Conservation (phyloP, 2,888 invertebrate genomes). For the Mellilla xanthometata region DNA sequence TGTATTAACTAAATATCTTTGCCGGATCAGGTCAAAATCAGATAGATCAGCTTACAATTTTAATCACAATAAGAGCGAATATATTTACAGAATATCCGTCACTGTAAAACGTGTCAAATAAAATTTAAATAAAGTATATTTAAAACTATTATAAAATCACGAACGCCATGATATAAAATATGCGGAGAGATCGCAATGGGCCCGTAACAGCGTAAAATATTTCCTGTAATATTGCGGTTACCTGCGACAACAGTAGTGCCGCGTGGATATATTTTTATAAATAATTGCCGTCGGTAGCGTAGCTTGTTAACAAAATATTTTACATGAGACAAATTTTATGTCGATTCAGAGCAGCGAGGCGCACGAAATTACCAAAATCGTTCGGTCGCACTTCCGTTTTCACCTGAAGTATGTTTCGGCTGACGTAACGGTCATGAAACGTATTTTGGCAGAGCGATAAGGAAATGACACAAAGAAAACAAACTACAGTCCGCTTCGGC, state of each 20-base stretch:
- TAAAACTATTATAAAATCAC: constrained; percentile 46
- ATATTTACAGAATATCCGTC: constrained; percentile 13
- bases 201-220: constrained; percentile 60
- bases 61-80: too few species aligned
- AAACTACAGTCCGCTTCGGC: constrained; percentile 74
- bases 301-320: constrained; percentile 19
- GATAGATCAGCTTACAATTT: too few species aligned
- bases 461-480: constrained; percentile 82
- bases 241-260: constrained; percentile 61
- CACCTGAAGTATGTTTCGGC: constrained; percentile 76
- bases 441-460: constrained; percentile 82
- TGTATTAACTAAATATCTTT: constrained; percentile 3
- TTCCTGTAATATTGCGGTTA: constrained; percentile 65
- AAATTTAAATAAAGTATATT: constrained; percentile 46
- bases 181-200: constrained; percentile 54
- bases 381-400: constrained; percentile 54
- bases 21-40: too few species aligned
- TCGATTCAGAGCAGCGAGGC: constrained; percentile 8
- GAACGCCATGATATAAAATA: constrained; percentile 51
- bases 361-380: constrained; percentile 51
- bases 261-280: constrained; percentile 60
- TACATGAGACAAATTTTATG: constrained; percentile 15
- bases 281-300: constrained; percentile 23
- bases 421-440: constrained; percentile 79
- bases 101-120: constrained; percentile 25